Evolutionary conservation across 2,113 vertebrate genomes (phyloP).

Genomic region (Bos javanicus): DNA sequence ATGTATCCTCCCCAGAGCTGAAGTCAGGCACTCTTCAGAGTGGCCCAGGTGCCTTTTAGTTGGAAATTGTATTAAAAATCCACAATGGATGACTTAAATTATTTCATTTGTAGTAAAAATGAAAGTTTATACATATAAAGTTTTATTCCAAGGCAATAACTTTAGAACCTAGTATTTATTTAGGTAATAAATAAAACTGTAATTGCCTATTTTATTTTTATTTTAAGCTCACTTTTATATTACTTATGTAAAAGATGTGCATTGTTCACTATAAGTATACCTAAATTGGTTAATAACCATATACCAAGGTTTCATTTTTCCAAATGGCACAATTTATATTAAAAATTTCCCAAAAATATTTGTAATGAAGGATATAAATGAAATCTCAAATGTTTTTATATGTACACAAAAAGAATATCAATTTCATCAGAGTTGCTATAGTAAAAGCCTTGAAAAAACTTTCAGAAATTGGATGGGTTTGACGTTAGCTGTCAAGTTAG

Average conservation of each 20-base stretch:
- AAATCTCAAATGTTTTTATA: conserved; percentile 51
- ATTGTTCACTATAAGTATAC: neutral
- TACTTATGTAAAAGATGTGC: neutral
- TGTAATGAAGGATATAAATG: neutral
- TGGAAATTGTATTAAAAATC: neutral
- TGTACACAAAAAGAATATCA: conserved; percentile 22
- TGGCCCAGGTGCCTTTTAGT: neutral
- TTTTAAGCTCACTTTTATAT: conserved; percentile 2
- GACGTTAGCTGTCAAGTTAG: conserved; percentile 36
- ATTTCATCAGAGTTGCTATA: neutral
- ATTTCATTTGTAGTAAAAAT: conserved; percentile 31
- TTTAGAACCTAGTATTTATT: conserved; percentile 33
- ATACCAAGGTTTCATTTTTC: neutral
- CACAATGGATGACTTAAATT: neutral
- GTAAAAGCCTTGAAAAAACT: conserved; percentile 22
- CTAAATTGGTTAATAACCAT: neutral
- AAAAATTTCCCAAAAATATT: neutral
- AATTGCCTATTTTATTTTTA: conserved; percentile 39
- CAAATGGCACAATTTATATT: neutral
- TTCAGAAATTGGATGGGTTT: conserved; percentile 42
- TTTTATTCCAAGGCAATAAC: neutral
- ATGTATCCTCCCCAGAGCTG: neutral
- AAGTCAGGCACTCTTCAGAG: neutral
- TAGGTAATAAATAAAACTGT: conserved; percentile 7
- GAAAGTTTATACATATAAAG: neutral